Conservation (phyloP, 1,140 invertebrate genomes). For the Trichomalopsis sarcophagae region DNA sequence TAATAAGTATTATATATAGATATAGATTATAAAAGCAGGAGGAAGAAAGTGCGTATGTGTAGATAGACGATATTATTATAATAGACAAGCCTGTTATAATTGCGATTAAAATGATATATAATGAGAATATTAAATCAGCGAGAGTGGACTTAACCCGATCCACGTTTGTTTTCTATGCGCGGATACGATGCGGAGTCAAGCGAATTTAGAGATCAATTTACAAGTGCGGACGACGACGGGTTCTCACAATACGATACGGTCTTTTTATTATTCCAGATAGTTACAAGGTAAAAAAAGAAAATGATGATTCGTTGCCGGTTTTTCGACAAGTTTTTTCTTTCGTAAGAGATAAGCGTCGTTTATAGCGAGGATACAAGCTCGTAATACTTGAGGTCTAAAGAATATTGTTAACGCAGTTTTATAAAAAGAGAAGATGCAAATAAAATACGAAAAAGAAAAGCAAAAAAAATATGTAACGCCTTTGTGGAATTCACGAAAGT, state of each 20-base stretch:
- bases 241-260: slow-evolving; percentile 22
- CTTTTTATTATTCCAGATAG: slow-evolving; percentile 34
- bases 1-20: slow-evolving; percentile 52
- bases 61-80: slow-evolving; percentile 52
- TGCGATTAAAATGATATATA: slow-evolving; percentile 4
- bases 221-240: slow-evolving; percentile 3
- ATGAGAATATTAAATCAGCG: background rate
- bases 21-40: slow-evolving; percentile 37
- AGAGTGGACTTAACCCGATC: background rate
- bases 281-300: background rate
- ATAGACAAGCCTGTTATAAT: slow-evolving; percentile 11
- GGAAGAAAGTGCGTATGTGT: slow-evolving; percentile 53
- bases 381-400: background rate
- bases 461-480: background rate
- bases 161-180: slow-evolving; percentile 20
- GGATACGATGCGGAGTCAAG: background rate
- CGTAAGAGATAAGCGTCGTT: background rate
- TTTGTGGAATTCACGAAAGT: slow-evolving; percentile 7
- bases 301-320: background rate
- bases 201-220: slow-evolving; percentile 33
- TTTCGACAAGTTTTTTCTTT: background rate
- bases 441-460: slow-evolving; percentile 4
- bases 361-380: slow-evolving; percentile 36
- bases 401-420: slow-evolving; percentile 45
- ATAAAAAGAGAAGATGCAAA: slow-evolving; percentile 11